Evolutionary conservation across 2,797 vertebrate species (phyloP), one percentile per base, ranked within the genome.

Genomic region (Ceryle rudis): DNA sequence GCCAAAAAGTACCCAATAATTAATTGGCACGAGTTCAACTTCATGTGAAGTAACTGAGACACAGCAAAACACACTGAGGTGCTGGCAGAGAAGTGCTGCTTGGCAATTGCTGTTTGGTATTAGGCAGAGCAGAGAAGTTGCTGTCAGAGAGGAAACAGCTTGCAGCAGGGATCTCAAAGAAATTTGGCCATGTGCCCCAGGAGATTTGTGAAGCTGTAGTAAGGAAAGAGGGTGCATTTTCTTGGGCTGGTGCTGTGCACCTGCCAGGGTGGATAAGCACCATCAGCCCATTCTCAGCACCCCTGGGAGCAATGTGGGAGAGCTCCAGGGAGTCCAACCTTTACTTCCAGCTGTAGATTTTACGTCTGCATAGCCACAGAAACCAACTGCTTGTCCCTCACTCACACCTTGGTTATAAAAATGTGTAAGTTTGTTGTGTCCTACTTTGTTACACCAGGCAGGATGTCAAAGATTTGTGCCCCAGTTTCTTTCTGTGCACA

Each of bases 301-400:
- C 17, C 25, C 20, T 17, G 18, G 28, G 49, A 78, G 41, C 0
- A 3, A 31, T 2, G 1, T n/a, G n/a, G n/a, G 35, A 80, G 66
- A 58, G 31, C 26, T 35, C 13, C 0, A 0, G n/a, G 28, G 35
- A 51, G 16, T 26, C 57, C 2, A 1, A 19, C 25, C 20, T 75
- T 71, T 31, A 16, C 58, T 49, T 90, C 17, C 61, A 78, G 21
- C 3, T 15, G 16, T 22, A 80, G 81, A 33, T 58, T 77, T 78
- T 66, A 37, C 6, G 57, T 21, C 69, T 71, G 3, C 41, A 14
- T 9, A 66, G 23, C 51, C 69, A 89, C 41, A 77, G 46, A n/a
- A n/a, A 46, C 21, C 64, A 55, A 11, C 7, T 31, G 29, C 19
- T 81, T 42, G 21, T 47, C 8, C 26, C 44, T 86, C 39, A 60